These are phyloP conservation scores for Harpagifer antarcticus DNA, from an alignment of 2,797 vertebrate species.

Conservation along the genomic window DNA sequence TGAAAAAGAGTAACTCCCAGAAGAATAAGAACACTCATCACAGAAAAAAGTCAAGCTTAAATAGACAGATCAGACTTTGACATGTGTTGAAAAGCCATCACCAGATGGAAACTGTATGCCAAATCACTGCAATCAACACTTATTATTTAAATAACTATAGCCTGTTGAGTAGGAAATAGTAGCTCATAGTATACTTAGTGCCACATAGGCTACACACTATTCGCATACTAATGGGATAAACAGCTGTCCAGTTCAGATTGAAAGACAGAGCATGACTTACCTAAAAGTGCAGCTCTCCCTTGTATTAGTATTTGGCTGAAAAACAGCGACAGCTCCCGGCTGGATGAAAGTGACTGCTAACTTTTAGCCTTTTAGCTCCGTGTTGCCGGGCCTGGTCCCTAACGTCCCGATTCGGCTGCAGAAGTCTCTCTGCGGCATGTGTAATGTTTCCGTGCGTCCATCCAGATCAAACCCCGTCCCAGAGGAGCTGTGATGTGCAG, in stretches of 20 bases:
- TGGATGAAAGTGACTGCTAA: background rate
- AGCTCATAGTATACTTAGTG: background rate
- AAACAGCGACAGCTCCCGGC: slow-evolving; percentile 8
- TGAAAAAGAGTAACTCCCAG: background rate
- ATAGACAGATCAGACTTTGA: background rate
- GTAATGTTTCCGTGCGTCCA: slow-evolving; percentile 49
- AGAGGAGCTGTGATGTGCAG: slow-evolving; percentile 31
- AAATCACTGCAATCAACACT: background rate
- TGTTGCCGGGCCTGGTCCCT: slow-evolving; percentile 6
- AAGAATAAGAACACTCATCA: background rate
- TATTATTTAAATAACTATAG: background rate
- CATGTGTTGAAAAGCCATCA: background rate
- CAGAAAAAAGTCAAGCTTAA: background rate
- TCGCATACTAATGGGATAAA: background rate
- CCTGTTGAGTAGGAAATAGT: background rate
- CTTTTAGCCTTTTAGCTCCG: slow-evolving; percentile 19
- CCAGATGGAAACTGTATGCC: background rate
- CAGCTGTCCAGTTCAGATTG: background rate
- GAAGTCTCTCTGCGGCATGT: slow-evolving; percentile 28
- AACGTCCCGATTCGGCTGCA: slow-evolving; percentile 4
- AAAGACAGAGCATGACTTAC: slow-evolving; percentile 41
- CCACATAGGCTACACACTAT: slow-evolving; percentile 34
- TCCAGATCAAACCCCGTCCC: slow-evolving; percentile 46
- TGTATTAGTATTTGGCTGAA: background rate
- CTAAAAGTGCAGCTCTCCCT: slow-evolving; percentile 23